Percentiles rank a stretch among this genome's conserved stretches.
These are phyloP conservation scores for Podarcis lilfordi DNA, from an alignment of 2,797 vertebrate genomes.

Conservation along the genomic window DNA sequence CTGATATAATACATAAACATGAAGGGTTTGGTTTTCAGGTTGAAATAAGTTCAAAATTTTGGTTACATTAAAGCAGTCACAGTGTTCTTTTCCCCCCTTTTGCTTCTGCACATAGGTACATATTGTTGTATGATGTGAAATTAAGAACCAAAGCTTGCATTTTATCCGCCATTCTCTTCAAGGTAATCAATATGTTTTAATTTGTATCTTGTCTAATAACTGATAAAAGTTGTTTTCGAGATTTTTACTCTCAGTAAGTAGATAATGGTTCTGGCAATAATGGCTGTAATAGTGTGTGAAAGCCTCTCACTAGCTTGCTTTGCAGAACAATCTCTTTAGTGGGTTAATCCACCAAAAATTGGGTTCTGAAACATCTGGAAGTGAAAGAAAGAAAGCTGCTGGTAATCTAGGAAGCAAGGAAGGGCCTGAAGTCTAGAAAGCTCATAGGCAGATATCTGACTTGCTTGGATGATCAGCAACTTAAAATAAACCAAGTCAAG, in stretches of 20 bases:
- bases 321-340: too few species aligned
- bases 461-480: too few species aligned
- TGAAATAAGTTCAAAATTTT: not conserved
- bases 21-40: not conserved
- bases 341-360: too few species aligned
- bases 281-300: not conserved
- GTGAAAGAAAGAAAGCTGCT: too few species aligned
- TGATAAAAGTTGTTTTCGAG: conserved; percentile 40
- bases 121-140: conserved; percentile 80
- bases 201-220: conserved; percentile 32
- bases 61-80: not conserved
- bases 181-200: conserved; percentile 80
- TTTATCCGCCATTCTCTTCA: conserved; percentile 91
- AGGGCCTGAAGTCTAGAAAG: too few species aligned
- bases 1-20: not conserved
- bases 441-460: too few species aligned
- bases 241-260: conserved; percentile 26
- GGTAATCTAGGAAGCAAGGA: too few species aligned
- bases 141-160: conserved; percentile 85
- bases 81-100: conserved; percentile 9
- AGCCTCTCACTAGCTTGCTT: not conserved
- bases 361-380: too few species aligned
- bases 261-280: not conserved
- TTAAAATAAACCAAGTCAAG: too few species aligned
- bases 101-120: conserved; percentile 80